Base-by-base conservation (phyloP, 1,140 invertebrate species). In the Aradophagus sp. region DNA sequence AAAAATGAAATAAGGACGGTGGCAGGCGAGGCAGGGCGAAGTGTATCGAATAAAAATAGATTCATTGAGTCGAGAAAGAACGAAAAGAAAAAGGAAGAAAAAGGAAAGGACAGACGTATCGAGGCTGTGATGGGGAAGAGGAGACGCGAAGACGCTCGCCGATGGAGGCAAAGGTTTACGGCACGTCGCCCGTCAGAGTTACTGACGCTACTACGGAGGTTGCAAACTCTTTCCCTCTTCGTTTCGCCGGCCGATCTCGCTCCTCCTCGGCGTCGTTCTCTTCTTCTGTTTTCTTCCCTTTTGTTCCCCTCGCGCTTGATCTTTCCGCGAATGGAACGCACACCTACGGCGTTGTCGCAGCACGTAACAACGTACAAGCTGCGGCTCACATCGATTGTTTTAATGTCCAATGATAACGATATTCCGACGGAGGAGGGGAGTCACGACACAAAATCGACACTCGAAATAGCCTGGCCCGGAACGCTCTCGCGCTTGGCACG, bases 111-210 rank as follows among this genome's bases (percentile, higher is more conserved):
- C n/a, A 26, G 35, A 41, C 19, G 34, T 20, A 1, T 42, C n/a
- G n/a, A 70, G 16, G 34, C 47, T 50, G 35, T 58, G 62, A 52
- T 62, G 41, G 26, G 34, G 39, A 53, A 55, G 41, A 61, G 42
- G 48, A 53, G 74, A 79, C 75, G 74, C 77, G 76, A 80, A 77
- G 74, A 69, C 56, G 69, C 71, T 81, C 74, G 53, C 76, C 77
- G 76, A 83, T 81, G 81, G 78, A 83, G 76, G 78, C 78, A 78
- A 81, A 82, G 79, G 77, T 83, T 83, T 83, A 83, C 80, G 81
- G 81, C 80, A 79, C 81, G 78, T 79, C 80, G 77, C 66, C 70
- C 74, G 70, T 66, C 78, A 55, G 77, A 82, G 77, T 81, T 80
- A 81, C 78, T 74, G 76, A 82, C 78, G 79, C 80, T 83, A 82